Evolutionary conservation across 2,888 invertebrate genomes (phyloP).

Genomic region (Chloroclystis v-ata): DNA sequence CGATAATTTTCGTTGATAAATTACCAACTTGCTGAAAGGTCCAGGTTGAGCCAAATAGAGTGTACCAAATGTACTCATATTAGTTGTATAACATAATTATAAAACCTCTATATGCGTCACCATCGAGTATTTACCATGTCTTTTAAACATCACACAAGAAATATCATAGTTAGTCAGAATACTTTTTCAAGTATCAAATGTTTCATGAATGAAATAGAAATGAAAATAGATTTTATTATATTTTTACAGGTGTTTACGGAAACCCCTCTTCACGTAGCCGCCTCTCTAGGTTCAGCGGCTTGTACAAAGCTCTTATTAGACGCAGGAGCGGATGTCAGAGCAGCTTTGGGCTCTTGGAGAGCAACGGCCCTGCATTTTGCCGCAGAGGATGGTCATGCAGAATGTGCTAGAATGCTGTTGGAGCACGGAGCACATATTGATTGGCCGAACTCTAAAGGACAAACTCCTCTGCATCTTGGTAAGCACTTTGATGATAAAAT

Average conservation of each 20-base stretch:
- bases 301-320: conserved; percentile 85
- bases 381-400: conserved; percentile 90
- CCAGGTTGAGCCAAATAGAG: no score
- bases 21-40: no score
- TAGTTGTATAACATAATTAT: no score
- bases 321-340: conserved; percentile 88
- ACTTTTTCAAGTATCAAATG: no score
- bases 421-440: conserved; percentile 88
- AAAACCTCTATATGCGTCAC: no score
- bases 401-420: conserved; percentile 84
- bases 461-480: conserved; percentile 89
- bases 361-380: conserved; percentile 92
- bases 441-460: conserved; percentile 84
- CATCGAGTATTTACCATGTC: no score
- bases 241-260: conserved; percentile 86
- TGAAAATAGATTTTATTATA: no score
- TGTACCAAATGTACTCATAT: no score
- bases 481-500: conserved; percentile 19
- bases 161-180: no score
- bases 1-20: no score
- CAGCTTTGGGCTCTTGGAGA: conserved; percentile 83
- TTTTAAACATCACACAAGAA: no score
- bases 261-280: conserved; percentile 90
- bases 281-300: conserved; percentile 82
- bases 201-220: no score